These are phyloP conservation scores for Dendrolimus kikuchii DNA, from an alignment of 1,140 invertebrate genomes.

Conservation along the genomic window DNA sequence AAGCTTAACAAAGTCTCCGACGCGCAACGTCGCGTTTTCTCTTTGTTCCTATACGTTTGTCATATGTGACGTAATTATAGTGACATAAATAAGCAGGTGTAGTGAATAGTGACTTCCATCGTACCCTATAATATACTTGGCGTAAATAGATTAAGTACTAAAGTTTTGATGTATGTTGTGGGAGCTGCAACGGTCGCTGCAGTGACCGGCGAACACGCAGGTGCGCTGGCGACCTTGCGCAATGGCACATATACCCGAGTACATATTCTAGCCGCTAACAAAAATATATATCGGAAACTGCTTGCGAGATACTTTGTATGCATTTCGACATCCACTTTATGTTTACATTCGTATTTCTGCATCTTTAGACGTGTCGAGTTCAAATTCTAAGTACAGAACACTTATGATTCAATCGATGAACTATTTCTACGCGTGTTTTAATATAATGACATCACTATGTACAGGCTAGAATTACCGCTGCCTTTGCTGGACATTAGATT, in stretches of 20 bases:
- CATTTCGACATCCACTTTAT: conserved; percentile 32
- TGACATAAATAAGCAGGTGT: conserved; percentile 26
- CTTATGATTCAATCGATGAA: conserved; percentile 23
- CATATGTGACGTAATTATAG: neutral
- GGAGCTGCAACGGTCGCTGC: conserved; percentile 41
- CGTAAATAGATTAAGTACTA: conserved; percentile 34
- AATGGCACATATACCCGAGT: conserved; percentile 38
- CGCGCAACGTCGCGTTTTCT: no score
- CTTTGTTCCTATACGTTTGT: neutral
- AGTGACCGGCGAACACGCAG: conserved; percentile 31
- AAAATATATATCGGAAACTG: conserved; percentile 37
- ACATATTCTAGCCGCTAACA: conserved; percentile 30
- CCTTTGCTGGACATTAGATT: conserved; percentile 18
- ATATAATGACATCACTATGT: neutral
- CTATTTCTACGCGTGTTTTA: conserved; percentile 18
- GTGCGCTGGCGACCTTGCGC: conserved; percentile 48
- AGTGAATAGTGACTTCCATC: conserved; percentile 19
- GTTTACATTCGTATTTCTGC: conserved; percentile 10
- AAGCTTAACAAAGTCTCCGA: neutral
- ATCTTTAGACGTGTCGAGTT: conserved; percentile 21
- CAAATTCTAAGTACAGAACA: conserved; percentile 12
- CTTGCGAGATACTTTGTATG: conserved; percentile 44
- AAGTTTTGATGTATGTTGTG: conserved; percentile 24
- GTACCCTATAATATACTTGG: conserved; percentile 21
- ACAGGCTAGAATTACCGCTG: conserved; percentile 26